Base-by-base conservation (phyloP, 2,797 vertebrate species). In the Cyclura pinguis region DNA sequence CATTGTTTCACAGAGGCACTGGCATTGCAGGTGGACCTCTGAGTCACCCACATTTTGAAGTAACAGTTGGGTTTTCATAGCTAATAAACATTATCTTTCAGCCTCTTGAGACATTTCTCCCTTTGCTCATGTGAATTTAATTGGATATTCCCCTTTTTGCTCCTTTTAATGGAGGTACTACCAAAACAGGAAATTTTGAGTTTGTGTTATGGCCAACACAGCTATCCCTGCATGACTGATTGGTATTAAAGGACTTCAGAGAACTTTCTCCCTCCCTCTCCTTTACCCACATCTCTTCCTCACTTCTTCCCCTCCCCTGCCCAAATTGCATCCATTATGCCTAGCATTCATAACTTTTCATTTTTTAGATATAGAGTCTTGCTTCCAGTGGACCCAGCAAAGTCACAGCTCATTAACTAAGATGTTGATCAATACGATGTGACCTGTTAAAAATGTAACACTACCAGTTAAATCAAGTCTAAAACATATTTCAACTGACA, bases 401-500 rank as follows among this genome's bases (percentile, higher is more conserved):
- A 88, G 35, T 87, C 62, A 67, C 1, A 24, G 42, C 76, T 93
- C 8, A 22, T 86, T 89, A 84, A 86, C 62, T 16, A 38, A 84
- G 76, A 76, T 22, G 2, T 8, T 92, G 82, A 89, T 93, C 84
- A 74, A 78, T 82, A 83, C 82, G 80, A 90, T 91, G 85, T 93
- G 85, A 94, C 82, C 69, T 88, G 32, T 86, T 92, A 90, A 85
- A 92, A 93, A 87, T 18, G 29, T 85, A 89, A 89, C 24, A 20
- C 76, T 92, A 24, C 47, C 32, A 82, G 64, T 93, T 88, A 89
- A 86, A 67, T 77, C 91, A 83, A 13, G 32, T 89, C 3, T 89
- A 85, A 92, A 92, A n/a, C 29, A 13, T 86, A 87, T 90, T 93
- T 94, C 89, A 86, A 27, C 22, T 74, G 87, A 24, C 82, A 92